Base-by-base conservation (phyloP, 2,113 vertebrate species). In the Ovis aries region DNA sequence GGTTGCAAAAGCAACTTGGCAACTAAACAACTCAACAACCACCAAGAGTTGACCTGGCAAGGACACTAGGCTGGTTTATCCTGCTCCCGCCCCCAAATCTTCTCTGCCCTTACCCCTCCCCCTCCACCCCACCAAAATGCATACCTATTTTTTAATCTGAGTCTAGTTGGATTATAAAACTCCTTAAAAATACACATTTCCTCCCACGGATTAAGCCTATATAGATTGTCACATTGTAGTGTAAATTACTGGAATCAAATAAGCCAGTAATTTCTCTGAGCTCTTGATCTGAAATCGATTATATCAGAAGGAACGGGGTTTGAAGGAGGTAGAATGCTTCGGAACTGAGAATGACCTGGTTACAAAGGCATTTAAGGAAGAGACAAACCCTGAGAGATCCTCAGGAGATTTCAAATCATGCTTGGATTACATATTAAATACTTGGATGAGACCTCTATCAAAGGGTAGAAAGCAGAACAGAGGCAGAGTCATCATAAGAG, bases 121-220 rank as follows among this genome's bases (percentile, higher is more conserved):
- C 33, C 2, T 0, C 48, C 11, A 83, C 5, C 14, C 45, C 33
- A 77, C 48, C 80, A 83, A 50, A 85, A 43, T 3, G 7, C 53
- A 82, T 10, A n/a, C 5, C 23, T 85, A 6, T 27, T 78, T 95
- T 84, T 91, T 33, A 89, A 71, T 86, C n/a, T 91, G 64, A 33
- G 48, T 78, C 25, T 62, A 36, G 53, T 19, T 93, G 62, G 36
- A 14, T 62, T 84, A 7, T 87, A 53, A 97, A 48, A 83, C 8
- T 36, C 48, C 25, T 91, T 60, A 77, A 94, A 59, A 91, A 62
- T 33, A 27, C 3, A 78, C 36, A 15, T 74, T 48, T 77, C 36
- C 55, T 95, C 7, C 3, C 14, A 71, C 3, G 31, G 23, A 81
- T 81, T 60, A 81, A 53, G 50, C 19, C 33, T 71, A 2, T 33